Base-by-base conservation (phyloP, 1,140 invertebrate species). In the Scaptomyza hsui region DNA sequence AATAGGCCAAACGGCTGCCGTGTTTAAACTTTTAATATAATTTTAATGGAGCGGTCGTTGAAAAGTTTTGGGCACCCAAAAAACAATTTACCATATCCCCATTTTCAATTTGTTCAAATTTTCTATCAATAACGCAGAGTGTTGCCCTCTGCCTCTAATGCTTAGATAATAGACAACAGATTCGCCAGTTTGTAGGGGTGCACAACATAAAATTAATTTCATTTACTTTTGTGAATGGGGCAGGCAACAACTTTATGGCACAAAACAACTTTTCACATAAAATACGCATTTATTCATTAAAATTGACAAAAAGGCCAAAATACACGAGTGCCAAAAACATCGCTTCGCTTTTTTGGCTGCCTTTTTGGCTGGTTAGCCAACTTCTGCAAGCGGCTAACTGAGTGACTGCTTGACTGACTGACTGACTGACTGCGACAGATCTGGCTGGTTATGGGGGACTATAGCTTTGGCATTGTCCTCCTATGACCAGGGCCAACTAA, bases 261-360 rank as follows among this genome's bases (percentile, higher is more conserved):
- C 24, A 24, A 24, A 73, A 59, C 51, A 86, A 86, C 82, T 88
- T 88, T 88, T 68, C 82, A 78, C 82, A 86, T 88, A 86, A 86
- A 86, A 86, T 88, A 71, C 82, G 78, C 82, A 86, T 86, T 86
- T 88, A 82, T 86, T 86, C 82, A 86, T 86, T 86, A 88, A 86
- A 86, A 80, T 88, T 88, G 82, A 86, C 82, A 86, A 86, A 69
- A 71, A 81, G 74, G 82, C 81, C 62, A 77, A 88, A 75, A 67
- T 29, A 9, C 26, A 78, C 78, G 60, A 78, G 70, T 72, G 78
- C 78, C 75, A 69, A 70, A 69, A 70, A 67, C 68, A 81, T 72
- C 69, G 32, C 3, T 9, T 6, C 3, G 32, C 63, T 69, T 29
- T 29, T 29, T 29, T 65, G 74, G 56, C 69, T 77, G 78, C 55